Evolutionary conservation across 1,140 invertebrate species (phyloP).

Genomic region (Lithobius niger): DNA sequence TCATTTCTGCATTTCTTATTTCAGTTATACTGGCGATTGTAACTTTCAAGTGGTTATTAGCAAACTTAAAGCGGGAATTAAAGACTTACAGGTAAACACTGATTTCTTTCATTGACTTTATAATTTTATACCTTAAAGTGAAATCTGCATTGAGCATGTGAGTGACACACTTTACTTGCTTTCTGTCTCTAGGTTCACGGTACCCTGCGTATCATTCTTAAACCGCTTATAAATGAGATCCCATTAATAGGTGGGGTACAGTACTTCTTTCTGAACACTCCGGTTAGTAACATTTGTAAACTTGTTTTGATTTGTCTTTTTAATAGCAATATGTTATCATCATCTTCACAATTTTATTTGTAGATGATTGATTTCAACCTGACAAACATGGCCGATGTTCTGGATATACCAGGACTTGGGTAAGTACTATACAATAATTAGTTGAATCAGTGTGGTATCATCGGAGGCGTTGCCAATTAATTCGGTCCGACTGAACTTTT

Average conservation of each 20-base stretch:
- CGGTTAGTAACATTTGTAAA: slow-evolving; percentile 37
- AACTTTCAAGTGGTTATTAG: slow-evolving; percentile 9
- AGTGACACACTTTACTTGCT: slow-evolving; percentile 16
- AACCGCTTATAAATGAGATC: slow-evolving; percentile 73
- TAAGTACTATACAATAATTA: no score
- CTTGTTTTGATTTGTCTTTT: background rate
- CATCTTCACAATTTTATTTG: slow-evolving; percentile 15
- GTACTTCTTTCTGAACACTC: slow-evolving; percentile 89
- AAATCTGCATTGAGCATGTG: no score
- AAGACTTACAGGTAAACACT: slow-evolving; percentile 6
- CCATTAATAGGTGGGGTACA: slow-evolving; percentile 83
- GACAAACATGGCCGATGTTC: slow-evolving; percentile 79
- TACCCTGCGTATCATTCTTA: slow-evolving; percentile 84
- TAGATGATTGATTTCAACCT: slow-evolving; percentile 80
- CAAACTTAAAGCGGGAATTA: slow-evolving; percentile 6
- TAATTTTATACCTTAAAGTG: no score
- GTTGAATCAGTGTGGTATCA: no score
- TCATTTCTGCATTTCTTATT: background rate
- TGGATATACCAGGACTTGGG: slow-evolving; percentile 91
- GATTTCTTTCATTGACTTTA: no score
- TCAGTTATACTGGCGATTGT: slow-evolving; percentile 10
- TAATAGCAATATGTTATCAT: background rate
- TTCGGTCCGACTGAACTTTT: no score
- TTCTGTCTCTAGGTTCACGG: slow-evolving; percentile 54
- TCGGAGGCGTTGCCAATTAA: no score